Conservation (phyloP, 2,113 vertebrate species). For the Bubo blakistoni region DNA sequence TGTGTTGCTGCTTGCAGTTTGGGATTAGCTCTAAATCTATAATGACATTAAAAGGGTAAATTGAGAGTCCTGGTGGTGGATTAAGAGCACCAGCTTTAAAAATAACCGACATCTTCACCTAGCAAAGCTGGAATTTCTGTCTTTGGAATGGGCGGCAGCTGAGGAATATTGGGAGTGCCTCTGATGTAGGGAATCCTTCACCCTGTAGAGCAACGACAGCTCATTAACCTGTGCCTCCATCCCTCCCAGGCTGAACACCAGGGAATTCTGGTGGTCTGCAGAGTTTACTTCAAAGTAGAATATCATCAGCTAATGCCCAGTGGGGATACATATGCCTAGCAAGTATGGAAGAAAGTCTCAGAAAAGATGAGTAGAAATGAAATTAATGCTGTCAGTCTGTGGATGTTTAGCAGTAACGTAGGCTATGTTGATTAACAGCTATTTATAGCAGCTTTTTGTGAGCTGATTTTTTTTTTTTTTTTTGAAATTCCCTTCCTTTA, state of each 20-base stretch:
- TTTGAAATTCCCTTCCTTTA: not conserved
- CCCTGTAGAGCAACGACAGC: fast-evolving
- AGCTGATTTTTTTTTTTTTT: not conserved
- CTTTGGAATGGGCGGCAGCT: not conserved
- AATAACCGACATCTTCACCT: not conserved
- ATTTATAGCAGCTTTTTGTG: not conserved
- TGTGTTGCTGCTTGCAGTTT: slow-evolving; percentile 1
- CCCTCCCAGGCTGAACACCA: not conserved
- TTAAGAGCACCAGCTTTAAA: slow-evolving; percentile 19
- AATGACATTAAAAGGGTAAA: slow-evolving; percentile 51
- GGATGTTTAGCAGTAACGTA: not conserved
- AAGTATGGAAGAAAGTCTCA: not conserved
- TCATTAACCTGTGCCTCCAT: slow-evolving; percentile 14
- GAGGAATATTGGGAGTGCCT: not conserved
- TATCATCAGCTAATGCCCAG: not conserved
- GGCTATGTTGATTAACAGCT: slow-evolving; percentile 6
- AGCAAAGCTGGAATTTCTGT: not conserved
- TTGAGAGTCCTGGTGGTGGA: slow-evolving; percentile 4
- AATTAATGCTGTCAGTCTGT: not conserved
- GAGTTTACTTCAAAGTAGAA: slow-evolving; percentile 21
- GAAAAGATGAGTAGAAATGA: not conserved
- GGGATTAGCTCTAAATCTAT: slow-evolving; percentile 40
- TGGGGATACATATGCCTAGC: not conserved
- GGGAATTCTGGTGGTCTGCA: not conserved
- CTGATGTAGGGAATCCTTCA: not conserved